Conservation (phyloP, 2,888 invertebrate genomes). For the Tetrapedia diversipes region DNA sequence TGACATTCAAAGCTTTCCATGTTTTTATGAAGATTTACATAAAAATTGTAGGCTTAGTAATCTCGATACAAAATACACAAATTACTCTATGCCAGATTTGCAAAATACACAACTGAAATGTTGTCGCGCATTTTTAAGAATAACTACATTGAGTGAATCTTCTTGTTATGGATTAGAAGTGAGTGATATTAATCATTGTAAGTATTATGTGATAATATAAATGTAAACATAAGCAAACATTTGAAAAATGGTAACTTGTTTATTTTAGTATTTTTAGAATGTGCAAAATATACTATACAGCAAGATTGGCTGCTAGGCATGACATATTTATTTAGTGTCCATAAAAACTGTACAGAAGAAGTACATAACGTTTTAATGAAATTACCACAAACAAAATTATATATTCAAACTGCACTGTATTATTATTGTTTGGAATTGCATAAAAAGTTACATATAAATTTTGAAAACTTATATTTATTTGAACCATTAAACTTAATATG, state of each 20-base stretch:
- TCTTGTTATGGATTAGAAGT: conserved; percentile 77
- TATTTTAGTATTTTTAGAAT: conserved; percentile 83
- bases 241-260: conserved; percentile 19
- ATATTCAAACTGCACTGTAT: conserved; percentile 75
- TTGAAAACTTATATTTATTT: conserved; percentile 68
- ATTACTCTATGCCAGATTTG: conserved; percentile 78
- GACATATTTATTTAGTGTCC: conserved; percentile 83
- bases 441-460: conserved; percentile 65
- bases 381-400: conserved; percentile 73
- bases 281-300: conserved; percentile 83
- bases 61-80: conserved; percentile 79
- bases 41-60: conserved; percentile 75
- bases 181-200: conserved; percentile 79
- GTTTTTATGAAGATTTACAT: conserved; percentile 81
- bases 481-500: conserved; percentile 75
- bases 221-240: conserved; percentile 1
- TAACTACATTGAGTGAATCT: conserved; percentile 80
- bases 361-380: conserved; percentile 72
- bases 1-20: conserved; percentile 78
- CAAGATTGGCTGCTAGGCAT: conserved; percentile 84
- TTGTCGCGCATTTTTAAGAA: conserved; percentile 79
- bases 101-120: conserved; percentile 78
- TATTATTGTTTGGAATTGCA: conserved; percentile 75
- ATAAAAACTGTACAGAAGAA: conserved; percentile 70
- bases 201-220: conserved; percentile 55